A percentile compares a stretch with the other conserved stretches of the same genome.
Conservation (phyloP, 2,113 vertebrate genomes). For the Plotosus lineatus region DNA sequence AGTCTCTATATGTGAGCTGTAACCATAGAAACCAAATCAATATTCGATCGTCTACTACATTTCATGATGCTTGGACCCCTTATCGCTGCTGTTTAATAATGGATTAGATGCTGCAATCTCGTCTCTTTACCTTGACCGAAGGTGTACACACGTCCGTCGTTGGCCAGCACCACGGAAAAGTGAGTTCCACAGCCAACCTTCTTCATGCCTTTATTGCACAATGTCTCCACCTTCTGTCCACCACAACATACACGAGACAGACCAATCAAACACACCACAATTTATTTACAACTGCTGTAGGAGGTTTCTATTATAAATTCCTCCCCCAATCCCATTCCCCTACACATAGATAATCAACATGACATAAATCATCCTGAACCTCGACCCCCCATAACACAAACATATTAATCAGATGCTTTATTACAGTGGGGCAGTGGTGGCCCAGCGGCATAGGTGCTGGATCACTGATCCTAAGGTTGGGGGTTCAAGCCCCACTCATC, state of each 20-base stretch:
- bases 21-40: background rate
- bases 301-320: background rate
- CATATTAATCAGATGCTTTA: background rate
- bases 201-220: constrained; percentile 78
- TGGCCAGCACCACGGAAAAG: constrained; percentile 75
- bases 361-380: background rate
- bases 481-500: no score
- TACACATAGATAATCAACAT: background rate
- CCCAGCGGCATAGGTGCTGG: no score
- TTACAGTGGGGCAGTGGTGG: no score
- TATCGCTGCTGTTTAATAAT: no score
- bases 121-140: constrained; percentile 75
- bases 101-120: no score
- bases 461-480: no score
- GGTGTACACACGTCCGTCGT: constrained; percentile 76
- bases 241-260: background rate
- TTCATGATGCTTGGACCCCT: background rate
- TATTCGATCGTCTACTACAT: no score
- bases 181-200: constrained; percentile 77
- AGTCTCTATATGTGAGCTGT: background rate
- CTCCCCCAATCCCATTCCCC: background rate
- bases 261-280: no score
- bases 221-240: constrained; percentile 75
- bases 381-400: background rate
- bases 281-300: background rate